Conservation (phyloP, 2,113 vertebrate genomes). For the Sinocyclocheilus grahami region DNA sequence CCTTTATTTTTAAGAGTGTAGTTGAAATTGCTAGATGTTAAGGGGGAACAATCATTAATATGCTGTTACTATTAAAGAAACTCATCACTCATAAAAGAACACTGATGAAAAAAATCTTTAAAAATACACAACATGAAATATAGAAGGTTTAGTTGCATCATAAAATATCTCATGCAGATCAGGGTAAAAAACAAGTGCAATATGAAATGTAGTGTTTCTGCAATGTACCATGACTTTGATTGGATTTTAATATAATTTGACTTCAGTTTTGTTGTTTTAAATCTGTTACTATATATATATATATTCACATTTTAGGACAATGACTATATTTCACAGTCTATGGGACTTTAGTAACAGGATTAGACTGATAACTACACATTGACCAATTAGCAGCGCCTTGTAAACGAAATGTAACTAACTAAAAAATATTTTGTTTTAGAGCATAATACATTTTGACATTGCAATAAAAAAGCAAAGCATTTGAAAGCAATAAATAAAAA, state of each 20-base stretch:
- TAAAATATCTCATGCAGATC: neutral
- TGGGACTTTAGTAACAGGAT: neutral
- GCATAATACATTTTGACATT: neutral
- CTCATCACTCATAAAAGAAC: neutral
- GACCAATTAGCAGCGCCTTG: neutral
- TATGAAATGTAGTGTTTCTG: neutral
- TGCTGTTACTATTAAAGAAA: neutral
- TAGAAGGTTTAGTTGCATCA: neutral
- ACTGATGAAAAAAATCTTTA: neutral
- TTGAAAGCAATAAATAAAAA: neutral
- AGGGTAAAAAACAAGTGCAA: neutral
- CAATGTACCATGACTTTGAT: neutral
- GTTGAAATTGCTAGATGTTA: neutral
- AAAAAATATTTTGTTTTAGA: neutral
- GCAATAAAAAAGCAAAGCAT: too few species aligned
- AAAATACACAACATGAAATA: neutral
- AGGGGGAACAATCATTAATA: too few species aligned
- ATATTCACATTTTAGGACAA: neutral
- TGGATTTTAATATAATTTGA: neutral
- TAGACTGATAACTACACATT: neutral
- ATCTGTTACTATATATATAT: neutral
- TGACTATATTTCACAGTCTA: too few species aligned
- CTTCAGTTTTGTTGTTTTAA: neutral
- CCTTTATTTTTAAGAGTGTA: neutral
- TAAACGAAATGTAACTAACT: neutral